Evolutionary conservation across 2,113 vertebrate genomes (phyloP).

Genomic region (Apteryx mantelli): DNA sequence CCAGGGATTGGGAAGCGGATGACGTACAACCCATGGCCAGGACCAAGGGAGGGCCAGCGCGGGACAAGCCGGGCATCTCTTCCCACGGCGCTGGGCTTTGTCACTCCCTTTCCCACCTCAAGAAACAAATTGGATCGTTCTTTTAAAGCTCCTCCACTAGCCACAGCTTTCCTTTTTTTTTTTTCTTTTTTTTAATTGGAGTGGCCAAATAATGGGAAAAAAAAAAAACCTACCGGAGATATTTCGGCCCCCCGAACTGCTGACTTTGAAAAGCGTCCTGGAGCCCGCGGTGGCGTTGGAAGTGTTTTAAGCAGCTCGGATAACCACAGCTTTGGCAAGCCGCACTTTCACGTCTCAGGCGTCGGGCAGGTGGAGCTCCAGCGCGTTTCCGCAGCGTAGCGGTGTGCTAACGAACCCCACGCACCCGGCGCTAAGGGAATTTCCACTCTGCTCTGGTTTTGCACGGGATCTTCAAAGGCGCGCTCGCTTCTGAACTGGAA

Average conservation of each 20-base stretch:
- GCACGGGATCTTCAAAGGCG: conserved; percentile 10
- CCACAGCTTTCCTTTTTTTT: too few relatives aligned
- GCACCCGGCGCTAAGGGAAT: too few relatives aligned
- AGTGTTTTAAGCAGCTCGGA: conserved; percentile 54
- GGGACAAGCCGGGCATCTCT: not conserved
- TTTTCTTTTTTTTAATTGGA: not conserved
- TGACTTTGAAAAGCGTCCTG: conserved; percentile 42
- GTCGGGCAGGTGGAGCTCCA: conserved; percentile 35
- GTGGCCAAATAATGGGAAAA: not conserved
- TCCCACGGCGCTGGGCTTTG: not conserved
- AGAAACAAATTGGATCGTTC: not conserved
- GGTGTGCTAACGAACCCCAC: not conserved
- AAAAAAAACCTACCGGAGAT: not conserved
- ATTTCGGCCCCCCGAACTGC: conserved; percentile 33
- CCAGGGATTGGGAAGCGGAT: not conserved
- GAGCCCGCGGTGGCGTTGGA: not conserved
- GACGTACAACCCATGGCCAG: too few relatives aligned
- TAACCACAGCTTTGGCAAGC: conserved; percentile 15
- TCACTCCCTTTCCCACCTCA: not conserved
- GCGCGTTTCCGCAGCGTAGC: not conserved
- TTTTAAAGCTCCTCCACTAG: not conserved
- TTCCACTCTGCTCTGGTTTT: too few relatives aligned
- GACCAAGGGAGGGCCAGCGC: not conserved
- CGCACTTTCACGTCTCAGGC: not conserved
- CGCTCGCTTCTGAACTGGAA: conserved; percentile 52